Evolutionary conservation across 1,140 invertebrate species (phyloP).

Genomic region (Yoshiicerus persimilis): DNA sequence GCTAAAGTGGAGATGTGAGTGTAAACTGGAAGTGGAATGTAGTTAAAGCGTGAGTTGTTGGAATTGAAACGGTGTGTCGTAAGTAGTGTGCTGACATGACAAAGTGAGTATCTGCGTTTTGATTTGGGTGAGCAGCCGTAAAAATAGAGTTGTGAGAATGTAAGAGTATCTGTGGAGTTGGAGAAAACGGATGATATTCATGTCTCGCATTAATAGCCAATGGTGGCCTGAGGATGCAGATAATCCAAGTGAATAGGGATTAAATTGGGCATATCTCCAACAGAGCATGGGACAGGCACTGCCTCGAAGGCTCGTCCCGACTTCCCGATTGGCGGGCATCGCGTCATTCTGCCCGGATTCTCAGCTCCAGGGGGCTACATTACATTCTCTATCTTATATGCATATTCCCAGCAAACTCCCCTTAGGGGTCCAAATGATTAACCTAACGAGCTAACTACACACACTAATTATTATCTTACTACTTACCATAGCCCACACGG

Average conservation of each 20-base stretch:
- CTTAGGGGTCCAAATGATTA: constrained; percentile 49
- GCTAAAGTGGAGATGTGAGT: too few species aligned
- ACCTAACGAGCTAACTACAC: constrained; percentile 48
- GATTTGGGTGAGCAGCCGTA: too few species aligned
- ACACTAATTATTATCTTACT: constrained; percentile 47
- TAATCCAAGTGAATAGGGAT: constrained; percentile 28
- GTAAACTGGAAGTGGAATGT: too few species aligned
- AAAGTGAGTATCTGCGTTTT: too few species aligned
- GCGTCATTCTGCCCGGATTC: constrained; percentile 30
- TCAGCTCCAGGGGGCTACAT: constrained; percentile 28
- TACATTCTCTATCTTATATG: not conserved
- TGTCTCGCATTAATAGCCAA: constrained; percentile 28
- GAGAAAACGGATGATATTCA: constrained; percentile 16
- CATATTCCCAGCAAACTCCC: constrained; percentile 23
- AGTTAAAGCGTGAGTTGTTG: too few species aligned
- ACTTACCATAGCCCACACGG: not conserved
- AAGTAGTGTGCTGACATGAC: too few species aligned
- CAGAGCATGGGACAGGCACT: constrained; percentile 18
- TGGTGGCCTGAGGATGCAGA: constrained; percentile 29
- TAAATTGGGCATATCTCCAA: constrained; percentile 35
- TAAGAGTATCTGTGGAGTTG: not conserved
- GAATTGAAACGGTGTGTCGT: too few species aligned
- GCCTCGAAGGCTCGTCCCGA: constrained; percentile 35
- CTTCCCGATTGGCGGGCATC: constrained; percentile 34
- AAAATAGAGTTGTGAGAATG: not conserved